Percentiles rank a stretch among this genome's conserved stretches.
phyloP scores from a whole-genome alignment of 2,888 invertebrate species.

The Glaucopsyche alexis region DNA sequence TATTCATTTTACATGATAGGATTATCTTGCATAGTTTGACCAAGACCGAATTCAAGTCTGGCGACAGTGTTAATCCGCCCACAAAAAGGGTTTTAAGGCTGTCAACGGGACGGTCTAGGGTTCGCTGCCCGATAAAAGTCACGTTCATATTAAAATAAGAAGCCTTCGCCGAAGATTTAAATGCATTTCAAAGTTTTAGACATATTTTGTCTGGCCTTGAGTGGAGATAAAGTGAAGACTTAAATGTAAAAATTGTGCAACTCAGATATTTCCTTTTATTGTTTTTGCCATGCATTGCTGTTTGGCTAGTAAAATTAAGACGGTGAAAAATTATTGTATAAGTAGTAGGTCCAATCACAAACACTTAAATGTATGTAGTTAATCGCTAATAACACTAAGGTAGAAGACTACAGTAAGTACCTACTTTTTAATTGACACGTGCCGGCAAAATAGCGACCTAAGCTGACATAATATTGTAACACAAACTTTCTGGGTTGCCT shows the following conservation, averaged over 20 bases:
- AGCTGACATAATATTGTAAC: too few relatives aligned
- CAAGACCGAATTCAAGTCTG: constrained; percentile 36
- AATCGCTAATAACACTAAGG: too few relatives aligned
- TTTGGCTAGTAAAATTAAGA: too few relatives aligned
- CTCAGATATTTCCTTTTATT: not conserved
- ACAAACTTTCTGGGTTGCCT: too few relatives aligned
- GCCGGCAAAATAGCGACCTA: too few relatives aligned
- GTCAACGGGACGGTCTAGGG: constrained; percentile 52
- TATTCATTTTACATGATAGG: constrained; percentile 20
- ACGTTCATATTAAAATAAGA: constrained; percentile 44
- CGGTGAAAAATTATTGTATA: too few relatives aligned
- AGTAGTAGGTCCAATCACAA: too few relatives aligned
- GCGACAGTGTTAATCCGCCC: constrained; percentile 54
- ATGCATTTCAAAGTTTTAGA: constrained; percentile 20
- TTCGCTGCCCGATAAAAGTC: constrained; percentile 59
- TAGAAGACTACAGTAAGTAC: too few relatives aligned
- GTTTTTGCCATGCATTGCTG: not conserved
- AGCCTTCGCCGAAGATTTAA: constrained; percentile 5
- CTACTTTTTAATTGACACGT: too few relatives aligned
- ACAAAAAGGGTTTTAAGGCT: constrained; percentile 61
- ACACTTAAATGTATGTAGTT: too few relatives aligned
- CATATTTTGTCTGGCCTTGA: not conserved
- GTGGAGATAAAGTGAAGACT: not conserved
- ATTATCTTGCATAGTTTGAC: constrained; percentile 29
- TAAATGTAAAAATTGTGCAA: not conserved